phyloP scores from a whole-genome alignment of 1,140 invertebrate species.

The Aricia agestis region DNA sequence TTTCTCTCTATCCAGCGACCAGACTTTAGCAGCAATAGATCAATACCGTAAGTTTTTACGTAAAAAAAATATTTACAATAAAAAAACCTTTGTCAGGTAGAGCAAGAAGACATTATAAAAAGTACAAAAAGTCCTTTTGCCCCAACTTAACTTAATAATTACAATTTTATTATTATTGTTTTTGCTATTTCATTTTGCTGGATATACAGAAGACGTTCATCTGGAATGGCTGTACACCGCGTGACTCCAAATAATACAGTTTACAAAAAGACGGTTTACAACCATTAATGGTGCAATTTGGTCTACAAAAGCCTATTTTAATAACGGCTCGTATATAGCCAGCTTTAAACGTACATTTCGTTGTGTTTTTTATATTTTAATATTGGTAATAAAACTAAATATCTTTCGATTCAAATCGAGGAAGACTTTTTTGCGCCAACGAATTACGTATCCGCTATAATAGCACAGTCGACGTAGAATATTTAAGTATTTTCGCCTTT shows the following conservation, averaged over 20 bases:
- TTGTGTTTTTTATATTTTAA: background rate
- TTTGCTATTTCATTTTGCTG: too few relatives aligned
- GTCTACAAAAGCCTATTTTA: background rate
- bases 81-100: background rate
- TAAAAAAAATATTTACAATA: background rate
- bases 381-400: background rate
- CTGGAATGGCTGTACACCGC: too few relatives aligned
- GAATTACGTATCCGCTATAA: background rate
- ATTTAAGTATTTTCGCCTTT: background rate
- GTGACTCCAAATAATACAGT: too few relatives aligned
- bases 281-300: background rate
- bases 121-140: background rate
- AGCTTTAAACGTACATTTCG: too few relatives aligned
- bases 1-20: too few relatives aligned
- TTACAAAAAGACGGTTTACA: too few relatives aligned
- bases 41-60: too few relatives aligned
- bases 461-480: background rate
- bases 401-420: constrained; percentile 14
- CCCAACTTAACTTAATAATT: background rate
- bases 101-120: background rate
- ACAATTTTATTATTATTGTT: too few relatives aligned
- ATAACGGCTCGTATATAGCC: background rate
- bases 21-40: too few relatives aligned
- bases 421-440: background rate
- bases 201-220: too few relatives aligned